Evolutionary conservation across 2,113 vertebrate genomes (phyloP).

Genomic region (Mustelus asterias): DNA sequence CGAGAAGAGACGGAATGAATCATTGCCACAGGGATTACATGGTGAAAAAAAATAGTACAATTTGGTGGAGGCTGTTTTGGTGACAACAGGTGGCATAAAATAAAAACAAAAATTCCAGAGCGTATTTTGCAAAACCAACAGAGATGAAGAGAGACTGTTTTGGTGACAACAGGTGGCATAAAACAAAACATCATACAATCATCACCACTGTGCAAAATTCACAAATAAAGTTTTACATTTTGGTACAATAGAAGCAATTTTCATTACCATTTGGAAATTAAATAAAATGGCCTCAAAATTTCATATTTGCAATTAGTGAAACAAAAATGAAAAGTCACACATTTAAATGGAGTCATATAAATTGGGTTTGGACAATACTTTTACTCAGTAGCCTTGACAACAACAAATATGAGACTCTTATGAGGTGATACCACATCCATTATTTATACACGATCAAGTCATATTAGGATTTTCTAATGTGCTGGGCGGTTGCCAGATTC

Average conservation of each 20-base stretch:
- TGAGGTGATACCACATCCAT: neutral
- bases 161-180: conserved; percentile 37
- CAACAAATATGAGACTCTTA: neutral
- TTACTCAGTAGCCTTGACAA: neutral
- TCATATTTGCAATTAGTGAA: neutral
- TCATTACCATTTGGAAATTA: neutral
- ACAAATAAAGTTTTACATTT: neutral
- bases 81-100: conserved; percentile 35
- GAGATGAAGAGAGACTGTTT: conserved; percentile 28
- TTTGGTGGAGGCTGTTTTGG: conserved; percentile 34
- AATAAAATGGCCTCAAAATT: neutral
- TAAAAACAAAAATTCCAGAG: conserved; percentile 31
- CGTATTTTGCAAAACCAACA: conserved; percentile 22
- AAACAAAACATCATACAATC: conserved; percentile 31
- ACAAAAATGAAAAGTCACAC: neutral
- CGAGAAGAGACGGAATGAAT: neutral
- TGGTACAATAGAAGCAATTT: neutral
- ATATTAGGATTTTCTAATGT: neutral
- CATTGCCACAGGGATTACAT: neutral
- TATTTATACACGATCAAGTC: neutral
- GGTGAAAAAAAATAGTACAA: neutral
- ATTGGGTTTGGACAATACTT: neutral
- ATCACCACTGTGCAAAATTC: neutral
- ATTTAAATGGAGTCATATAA: neutral
- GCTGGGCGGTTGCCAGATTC: neutral